Percentiles rank a stretch among this genome's conserved stretches.
phyloP scores from a whole-genome alignment of 2,113 vertebrate species.

The Rhombomys opimus region DNA sequence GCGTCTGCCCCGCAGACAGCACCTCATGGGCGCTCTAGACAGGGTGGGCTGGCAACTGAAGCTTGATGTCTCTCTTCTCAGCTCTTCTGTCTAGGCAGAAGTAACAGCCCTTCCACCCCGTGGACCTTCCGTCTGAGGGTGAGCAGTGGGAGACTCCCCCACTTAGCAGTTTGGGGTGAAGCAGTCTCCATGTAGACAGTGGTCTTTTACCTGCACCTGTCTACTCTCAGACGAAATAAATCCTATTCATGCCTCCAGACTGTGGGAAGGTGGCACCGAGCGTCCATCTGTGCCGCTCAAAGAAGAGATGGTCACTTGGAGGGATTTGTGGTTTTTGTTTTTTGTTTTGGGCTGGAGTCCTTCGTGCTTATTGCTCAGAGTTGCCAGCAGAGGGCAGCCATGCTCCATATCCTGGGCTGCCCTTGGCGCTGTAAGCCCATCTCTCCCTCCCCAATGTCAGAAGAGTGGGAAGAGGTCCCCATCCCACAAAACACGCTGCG shows the following conservation, averaged over 20 bases:
- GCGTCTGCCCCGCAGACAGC: rapidly evolving
- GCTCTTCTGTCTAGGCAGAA: background rate
- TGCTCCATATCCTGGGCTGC: background rate
- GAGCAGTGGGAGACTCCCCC: background rate
- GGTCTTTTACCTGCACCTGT: background rate
- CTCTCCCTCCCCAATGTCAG: background rate
- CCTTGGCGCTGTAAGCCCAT: rapidly evolving
- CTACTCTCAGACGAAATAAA: background rate
- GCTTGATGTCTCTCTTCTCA: background rate
- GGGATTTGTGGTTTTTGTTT: no score
- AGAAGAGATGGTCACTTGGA: background rate
- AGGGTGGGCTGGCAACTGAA: rapidly evolving
- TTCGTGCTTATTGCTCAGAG: background rate
- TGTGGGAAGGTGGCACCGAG: rapidly evolving
- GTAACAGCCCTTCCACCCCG: rapidly evolving
- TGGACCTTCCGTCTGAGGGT: background rate
- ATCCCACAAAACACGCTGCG: background rate
- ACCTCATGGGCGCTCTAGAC: background rate
- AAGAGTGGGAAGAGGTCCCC: background rate
- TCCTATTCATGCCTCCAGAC: background rate
- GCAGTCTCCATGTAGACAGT: background rate
- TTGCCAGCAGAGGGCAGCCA: constrained; percentile 80
- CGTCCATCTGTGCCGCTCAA: rapidly evolving
- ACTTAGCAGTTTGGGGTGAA: background rate
- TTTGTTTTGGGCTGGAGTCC: background rate